These are phyloP conservation scores for Chaitophorus viminalis DNA, from an alignment of 2,888 invertebrate genomes.

Conservation along the genomic window DNA sequence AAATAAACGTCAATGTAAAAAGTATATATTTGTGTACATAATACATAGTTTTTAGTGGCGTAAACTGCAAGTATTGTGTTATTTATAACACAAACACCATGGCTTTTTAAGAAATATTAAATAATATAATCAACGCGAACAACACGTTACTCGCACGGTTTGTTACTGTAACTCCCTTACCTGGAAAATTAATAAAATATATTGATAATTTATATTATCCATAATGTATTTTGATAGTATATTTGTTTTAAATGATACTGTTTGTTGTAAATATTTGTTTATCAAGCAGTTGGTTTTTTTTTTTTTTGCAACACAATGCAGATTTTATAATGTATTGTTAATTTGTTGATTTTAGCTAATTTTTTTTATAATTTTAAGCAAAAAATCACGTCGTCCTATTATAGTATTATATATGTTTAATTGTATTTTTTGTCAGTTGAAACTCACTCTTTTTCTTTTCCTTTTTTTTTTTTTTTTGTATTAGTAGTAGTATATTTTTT, in stretches of 20 bases:
- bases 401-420: background rate
- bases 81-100: background rate
- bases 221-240: background rate
- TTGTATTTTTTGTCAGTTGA: conserved; percentile 16
- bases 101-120: background rate
- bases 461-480: background rate
- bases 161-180: background rate
- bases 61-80: too few relatives aligned
- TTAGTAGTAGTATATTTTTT: background rate
- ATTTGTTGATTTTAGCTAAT: conserved; percentile 56
- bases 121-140: background rate
- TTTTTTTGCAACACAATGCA: background rate
- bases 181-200: background rate
- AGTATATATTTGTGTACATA: too few relatives aligned
- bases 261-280: conserved; percentile 12
- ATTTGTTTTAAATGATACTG: conserved; percentile 27
- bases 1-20: too few relatives aligned
- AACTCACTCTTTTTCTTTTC: background rate
- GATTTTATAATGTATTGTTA: conserved; percentile 62
- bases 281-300: background rate
- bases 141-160: background rate
- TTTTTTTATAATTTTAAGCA: conserved; percentile 41
- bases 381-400: conserved; percentile 2
- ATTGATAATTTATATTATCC: background rate
- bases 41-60: too few relatives aligned